Conservation (phyloP, 2,888 invertebrate genomes). For the Scaptomyza caliginosa region DNA sequence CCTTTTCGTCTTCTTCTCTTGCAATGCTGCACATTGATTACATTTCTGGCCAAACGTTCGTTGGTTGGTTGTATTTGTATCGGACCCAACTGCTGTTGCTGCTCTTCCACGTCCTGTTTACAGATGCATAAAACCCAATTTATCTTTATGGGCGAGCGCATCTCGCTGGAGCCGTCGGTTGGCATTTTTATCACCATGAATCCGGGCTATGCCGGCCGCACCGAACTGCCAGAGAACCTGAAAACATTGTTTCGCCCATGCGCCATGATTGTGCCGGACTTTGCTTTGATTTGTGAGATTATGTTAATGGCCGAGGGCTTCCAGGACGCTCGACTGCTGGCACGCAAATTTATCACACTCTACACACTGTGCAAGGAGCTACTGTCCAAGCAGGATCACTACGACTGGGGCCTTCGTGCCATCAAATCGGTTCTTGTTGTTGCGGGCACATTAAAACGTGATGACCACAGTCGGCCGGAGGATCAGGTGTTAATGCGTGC, state of each 20-base stretch:
- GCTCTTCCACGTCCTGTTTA: conserved; percentile 41
- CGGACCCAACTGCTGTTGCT: conserved; percentile 25
- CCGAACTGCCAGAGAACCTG: conserved; percentile 93
- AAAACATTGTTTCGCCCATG: conserved; percentile 89
- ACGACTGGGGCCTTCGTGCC: conserved; percentile 98
- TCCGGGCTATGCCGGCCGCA: conserved; percentile 97
- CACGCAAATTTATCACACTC: conserved; percentile 97
- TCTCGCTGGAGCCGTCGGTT: conserved; percentile 90
- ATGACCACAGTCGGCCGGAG: conserved; percentile 91
- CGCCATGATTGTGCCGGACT: conserved; percentile 99
- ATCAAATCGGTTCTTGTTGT: conserved; percentile 98
- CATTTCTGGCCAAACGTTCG: conserved; percentile 48
- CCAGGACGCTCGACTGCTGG: conserved; percentile 94
- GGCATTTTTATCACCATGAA: conserved; percentile 99
- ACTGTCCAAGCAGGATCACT: conserved; percentile 97
- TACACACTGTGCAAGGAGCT: conserved; percentile 96
- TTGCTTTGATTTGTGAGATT: conserved; percentile 98
- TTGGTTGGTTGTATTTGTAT: conserved; percentile 10
- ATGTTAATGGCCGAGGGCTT: conserved; percentile 99
- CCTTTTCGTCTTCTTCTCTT: conserved; percentile 7
- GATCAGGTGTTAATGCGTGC: conserved; percentile 98
- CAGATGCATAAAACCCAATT: conserved; percentile 90
- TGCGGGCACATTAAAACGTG: conserved; percentile 95
- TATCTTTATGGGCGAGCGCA: conserved; percentile 93
- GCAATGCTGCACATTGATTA: conserved; percentile 74